Percentiles rank a stretch among this genome's conserved stretches.
phyloP scores from a whole-genome alignment of 1,140 invertebrate species.

The Dufourea novaeangliae region DNA sequence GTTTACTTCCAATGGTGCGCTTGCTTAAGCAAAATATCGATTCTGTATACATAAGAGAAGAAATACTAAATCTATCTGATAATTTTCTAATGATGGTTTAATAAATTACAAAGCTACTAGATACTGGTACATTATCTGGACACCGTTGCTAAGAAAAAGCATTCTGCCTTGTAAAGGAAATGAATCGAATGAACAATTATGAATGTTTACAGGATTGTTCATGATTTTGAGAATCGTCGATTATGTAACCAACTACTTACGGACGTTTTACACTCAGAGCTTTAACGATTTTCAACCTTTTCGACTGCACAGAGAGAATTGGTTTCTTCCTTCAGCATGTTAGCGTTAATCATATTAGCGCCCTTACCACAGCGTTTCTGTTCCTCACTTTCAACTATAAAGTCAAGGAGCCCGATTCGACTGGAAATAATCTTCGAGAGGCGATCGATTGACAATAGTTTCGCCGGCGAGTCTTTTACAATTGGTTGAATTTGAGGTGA shows the following conservation, averaged over 20 bases:
- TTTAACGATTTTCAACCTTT: neutral
- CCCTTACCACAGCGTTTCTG: constrained; percentile 7
- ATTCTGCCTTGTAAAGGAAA: too few relatives aligned
- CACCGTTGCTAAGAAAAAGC: too few relatives aligned
- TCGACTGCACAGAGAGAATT: constrained; percentile 20
- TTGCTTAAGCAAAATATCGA: neutral
- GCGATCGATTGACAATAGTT: constrained; percentile 3
- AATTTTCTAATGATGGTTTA: too few relatives aligned
- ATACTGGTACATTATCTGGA: too few relatives aligned
- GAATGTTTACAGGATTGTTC: neutral
- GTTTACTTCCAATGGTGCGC: neutral
- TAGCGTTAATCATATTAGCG: constrained; percentile 54
- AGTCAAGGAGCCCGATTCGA: neutral
- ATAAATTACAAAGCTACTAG: too few relatives aligned
- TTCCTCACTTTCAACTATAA: constrained; percentile 52
- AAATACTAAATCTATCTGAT: too few relatives aligned
- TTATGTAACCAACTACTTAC: neutral
- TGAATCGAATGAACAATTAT: neutral
- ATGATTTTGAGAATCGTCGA: neutral
- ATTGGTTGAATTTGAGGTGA: constrained; percentile 26
- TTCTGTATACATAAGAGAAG: neutral
- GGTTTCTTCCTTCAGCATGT: constrained; percentile 11
- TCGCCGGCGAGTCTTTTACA: neutral
- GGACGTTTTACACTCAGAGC: neutral
- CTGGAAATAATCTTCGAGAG: constrained; percentile 12